Evolutionary conservation across 2,113 vertebrate genomes (phyloP).

Genomic region (Dasypus novemcinctus): DNA sequence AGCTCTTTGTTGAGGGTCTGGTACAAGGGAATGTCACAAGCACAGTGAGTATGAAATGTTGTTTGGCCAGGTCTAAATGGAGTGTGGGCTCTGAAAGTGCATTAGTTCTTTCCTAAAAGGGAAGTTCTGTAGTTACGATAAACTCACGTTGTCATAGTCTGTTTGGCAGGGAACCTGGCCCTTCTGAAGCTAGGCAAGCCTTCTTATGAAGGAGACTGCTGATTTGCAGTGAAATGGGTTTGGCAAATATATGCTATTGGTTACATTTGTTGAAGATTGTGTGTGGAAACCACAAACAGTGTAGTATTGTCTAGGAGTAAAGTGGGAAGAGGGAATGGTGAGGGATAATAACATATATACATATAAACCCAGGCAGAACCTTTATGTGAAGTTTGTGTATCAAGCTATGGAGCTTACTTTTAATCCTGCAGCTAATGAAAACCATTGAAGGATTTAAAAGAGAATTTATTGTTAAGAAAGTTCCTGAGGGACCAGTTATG

Average conservation of each 20-base stretch:
- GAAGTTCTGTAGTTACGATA: neutral
- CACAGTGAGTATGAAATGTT: conserved; percentile 84
- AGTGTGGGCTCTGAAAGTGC: neutral
- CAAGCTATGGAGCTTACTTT: neutral
- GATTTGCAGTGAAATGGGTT: neutral
- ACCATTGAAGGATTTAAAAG: neutral
- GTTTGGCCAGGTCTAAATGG: neutral
- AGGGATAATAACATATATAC: neutral
- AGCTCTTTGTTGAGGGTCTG: conserved; percentile 92
- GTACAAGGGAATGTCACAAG: conserved; percentile 96
- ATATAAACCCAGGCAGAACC: neutral
- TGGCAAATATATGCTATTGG: neutral
- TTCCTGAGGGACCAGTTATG: neutral
- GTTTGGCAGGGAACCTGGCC: neutral
- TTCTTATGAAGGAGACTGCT: neutral
- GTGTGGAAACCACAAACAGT: neutral
- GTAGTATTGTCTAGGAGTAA: neutral
- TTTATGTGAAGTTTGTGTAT: neutral
- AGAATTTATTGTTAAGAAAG: neutral
- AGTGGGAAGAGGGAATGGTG: neutral
- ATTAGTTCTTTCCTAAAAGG: neutral
- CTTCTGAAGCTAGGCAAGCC: neutral
- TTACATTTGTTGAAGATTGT: conserved; percentile 2
- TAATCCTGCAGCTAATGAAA: neutral
- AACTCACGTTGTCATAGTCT: neutral